These are phyloP conservation scores for Gymnoscopelus microlampas DNA, from an alignment of 2,797 vertebrate genomes.

Conservation along the genomic window DNA sequence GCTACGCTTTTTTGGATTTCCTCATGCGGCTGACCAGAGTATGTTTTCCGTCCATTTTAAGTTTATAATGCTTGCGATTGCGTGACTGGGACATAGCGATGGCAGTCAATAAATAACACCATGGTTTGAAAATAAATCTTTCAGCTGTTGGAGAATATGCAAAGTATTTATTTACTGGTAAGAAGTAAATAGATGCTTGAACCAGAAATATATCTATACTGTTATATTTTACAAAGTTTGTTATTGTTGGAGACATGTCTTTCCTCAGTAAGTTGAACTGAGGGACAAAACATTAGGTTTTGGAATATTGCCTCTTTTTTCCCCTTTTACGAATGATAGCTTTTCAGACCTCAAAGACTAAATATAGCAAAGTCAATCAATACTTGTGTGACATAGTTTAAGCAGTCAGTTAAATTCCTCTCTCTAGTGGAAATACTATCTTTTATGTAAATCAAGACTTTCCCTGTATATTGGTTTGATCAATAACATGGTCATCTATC, in stretches of 20 bases:
- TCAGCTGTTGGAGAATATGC: constrained; percentile 8
- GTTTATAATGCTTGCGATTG: constrained; percentile 50
- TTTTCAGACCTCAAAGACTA: constrained; percentile 4
- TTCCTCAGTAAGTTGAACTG: constrained; percentile 12
- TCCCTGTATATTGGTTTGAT: constrained; percentile 43
- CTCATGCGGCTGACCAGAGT: constrained; percentile 29
- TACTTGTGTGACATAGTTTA: not conserved
- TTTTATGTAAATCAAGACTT: constrained; percentile 48
- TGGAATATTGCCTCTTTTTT: constrained; percentile 5
- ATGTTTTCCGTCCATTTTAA: constrained; percentile 37
- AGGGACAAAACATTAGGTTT: constrained; percentile 33
- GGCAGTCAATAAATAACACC: constrained; percentile 47
- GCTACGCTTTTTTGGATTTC: constrained; percentile 47
- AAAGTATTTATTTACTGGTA: constrained; percentile 7
- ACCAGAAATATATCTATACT: constrained; percentile 10
- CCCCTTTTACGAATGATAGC: constrained; percentile 6
- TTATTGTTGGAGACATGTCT: constrained; percentile 49
- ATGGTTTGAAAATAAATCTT: constrained; percentile 18
- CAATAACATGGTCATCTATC: constrained; percentile 28
- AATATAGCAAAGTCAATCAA: not conserved
- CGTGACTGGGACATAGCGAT: constrained; percentile 34
- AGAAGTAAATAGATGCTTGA: constrained; percentile 27
- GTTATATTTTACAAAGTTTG: constrained; percentile 36
- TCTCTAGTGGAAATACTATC: constrained; percentile 35
- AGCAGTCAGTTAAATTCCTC: not conserved